phyloP scores from a whole-genome alignment of 2,888 invertebrate species.

The Eurytoma adleriae region DNA sequence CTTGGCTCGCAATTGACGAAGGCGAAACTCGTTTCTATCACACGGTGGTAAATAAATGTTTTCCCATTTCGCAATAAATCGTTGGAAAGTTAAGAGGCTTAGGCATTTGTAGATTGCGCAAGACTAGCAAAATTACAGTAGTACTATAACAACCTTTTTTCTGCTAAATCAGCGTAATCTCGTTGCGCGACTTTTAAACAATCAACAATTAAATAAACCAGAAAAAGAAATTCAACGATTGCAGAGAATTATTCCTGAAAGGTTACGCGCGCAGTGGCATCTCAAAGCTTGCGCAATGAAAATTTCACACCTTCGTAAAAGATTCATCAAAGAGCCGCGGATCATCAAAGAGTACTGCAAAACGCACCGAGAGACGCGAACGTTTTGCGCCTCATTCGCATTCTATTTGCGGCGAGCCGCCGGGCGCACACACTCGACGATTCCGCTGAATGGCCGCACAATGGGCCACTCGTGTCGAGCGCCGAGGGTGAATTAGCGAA shows the following conservation, averaged over 20 bases:
- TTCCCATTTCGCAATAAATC: constrained; percentile 47
- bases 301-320: too few species aligned
- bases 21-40: constrained; percentile 38
- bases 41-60: not conserved
- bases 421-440: not conserved
- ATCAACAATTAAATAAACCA: too few species aligned
- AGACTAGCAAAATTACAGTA: constrained; percentile 34
- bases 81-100: constrained; percentile 45
- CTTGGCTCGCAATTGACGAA: constrained; percentile 47
- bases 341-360: too few species aligned
- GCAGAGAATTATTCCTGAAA: too few species aligned
- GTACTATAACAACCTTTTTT: too few species aligned
- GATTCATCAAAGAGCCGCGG: too few species aligned
- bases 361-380: not conserved
- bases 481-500: not conserved
- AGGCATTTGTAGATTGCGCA: constrained; percentile 48
- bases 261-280: too few species aligned
- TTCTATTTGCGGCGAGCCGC: constrained; percentile 6
- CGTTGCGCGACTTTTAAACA: too few species aligned
- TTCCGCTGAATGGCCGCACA: not conserved
- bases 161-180: too few species aligned
- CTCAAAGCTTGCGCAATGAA: too few species aligned
- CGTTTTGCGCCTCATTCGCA: not conserved
- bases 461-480: not conserved
- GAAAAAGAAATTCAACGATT: too few species aligned